Conservation (phyloP, 2,113 vertebrate genomes). For the Pseudorhombus dupliciocellatus region DNA sequence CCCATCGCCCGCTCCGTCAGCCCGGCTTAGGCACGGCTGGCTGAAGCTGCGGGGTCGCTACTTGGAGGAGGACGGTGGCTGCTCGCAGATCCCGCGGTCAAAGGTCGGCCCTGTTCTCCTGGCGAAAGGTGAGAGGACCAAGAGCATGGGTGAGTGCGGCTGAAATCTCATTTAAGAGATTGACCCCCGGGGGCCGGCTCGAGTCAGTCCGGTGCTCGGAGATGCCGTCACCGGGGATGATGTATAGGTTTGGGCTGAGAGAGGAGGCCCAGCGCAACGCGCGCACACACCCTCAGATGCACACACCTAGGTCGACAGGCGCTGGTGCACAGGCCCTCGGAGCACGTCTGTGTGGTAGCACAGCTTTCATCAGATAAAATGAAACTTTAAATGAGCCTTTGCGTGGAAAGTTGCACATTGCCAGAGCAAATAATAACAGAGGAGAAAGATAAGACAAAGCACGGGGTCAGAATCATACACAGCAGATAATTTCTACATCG, state of each 20-base stretch:
- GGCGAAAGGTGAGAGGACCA: conserved; percentile 64
- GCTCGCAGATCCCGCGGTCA: conserved; percentile 57
- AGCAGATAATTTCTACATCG: background rate
- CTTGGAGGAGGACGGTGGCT: conserved; percentile 49
- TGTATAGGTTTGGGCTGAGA: conserved; percentile 53
- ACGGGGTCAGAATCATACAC: conserved; percentile 13
- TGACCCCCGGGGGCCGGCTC: conserved; percentile 60
- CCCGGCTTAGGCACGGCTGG: conserved; percentile 38
- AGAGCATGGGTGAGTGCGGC: conserved; percentile 72
- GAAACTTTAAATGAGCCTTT: conserved; percentile 45
- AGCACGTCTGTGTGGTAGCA: conserved; percentile 21
- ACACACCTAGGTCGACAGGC: conserved; percentile 34
- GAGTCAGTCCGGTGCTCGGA: conserved; percentile 50
- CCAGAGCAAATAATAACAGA: conserved; percentile 22
- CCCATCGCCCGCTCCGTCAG: conserved; percentile 40
- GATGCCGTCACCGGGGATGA: conserved; percentile 58
- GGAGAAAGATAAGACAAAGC: conserved; percentile 2
- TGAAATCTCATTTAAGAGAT: conserved; percentile 82
- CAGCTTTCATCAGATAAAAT: conserved; percentile 40
- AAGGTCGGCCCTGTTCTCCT: conserved; percentile 65
- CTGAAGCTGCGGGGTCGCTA: conserved; percentile 37
- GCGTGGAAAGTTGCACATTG: background rate
- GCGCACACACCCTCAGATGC: conserved; percentile 12
- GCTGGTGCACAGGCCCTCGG: conserved; percentile 20
- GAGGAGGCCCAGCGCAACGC: conserved; percentile 4